Base-by-base conservation (phyloP, 2,113 vertebrate species). In the Dendrocopos noguchii region DNA sequence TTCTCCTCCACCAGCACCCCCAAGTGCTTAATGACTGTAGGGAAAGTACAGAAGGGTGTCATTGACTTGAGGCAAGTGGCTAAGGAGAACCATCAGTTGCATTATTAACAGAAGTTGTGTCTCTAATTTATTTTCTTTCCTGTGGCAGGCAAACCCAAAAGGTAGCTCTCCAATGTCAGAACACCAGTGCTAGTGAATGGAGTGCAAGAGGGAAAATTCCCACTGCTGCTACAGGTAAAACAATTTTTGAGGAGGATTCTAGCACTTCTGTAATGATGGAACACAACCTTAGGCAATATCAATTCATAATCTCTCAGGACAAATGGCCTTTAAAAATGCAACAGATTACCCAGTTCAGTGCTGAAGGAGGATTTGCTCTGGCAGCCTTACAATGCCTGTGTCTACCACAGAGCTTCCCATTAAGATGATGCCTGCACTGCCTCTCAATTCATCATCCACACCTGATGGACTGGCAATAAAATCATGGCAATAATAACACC, bases 181-280 rank as follows among this genome's bases (percentile, higher is more conserved):
- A 78, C 3, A 83, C 93, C 95, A 92, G 73, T 72, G 87, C 84
- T 93, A 90, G 93, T 91, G 96, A 96, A 96, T 95, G 97, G 96
- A 97, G 92, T 97, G 90, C 91, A 90, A 94, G 90, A 97, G 94
- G 94, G 76, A 88, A 97, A 98, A 97, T 95, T 98, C 96, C 97
- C 96, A 97, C 57, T 60, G 96, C 91, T 91, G 84, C 88, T 93
- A 84, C 94, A 97, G 95, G 94, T 97, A 97, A 98, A 97, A 96
- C 95, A 97, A 97, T 97, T 97, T 98, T 98, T 97, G 97, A 84
- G 42, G 91, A 96, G 92, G 84, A 95, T 95, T 97, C 95, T 84
- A 94, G 94, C 93, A 95, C 94, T 97, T 97, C 97, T 95, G 95
- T 97, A 97, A 96, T 97, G 97, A 97, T 97, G 94, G 96, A 97